phyloP scores from a whole-genome alignment of 1,140 invertebrate species.

The Philaenus spumarius region DNA sequence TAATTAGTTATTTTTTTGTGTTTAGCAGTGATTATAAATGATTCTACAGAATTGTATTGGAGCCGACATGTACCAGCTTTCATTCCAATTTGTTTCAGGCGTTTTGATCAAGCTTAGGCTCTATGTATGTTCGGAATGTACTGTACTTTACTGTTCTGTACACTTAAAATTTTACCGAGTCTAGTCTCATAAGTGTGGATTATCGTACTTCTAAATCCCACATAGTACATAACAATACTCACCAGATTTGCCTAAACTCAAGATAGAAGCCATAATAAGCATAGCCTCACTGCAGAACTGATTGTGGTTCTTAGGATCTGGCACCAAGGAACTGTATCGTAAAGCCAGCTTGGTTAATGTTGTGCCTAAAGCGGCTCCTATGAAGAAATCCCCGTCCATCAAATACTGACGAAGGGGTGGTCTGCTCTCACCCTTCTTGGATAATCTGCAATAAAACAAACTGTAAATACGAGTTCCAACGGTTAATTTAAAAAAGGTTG shows the following conservation, averaged over 20 bases:
- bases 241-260: constrained; percentile 67
- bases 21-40: no score
- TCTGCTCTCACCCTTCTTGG: constrained; percentile 56
- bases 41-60: no score
- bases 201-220: neutral
- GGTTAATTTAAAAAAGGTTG: no score
- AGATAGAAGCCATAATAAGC: constrained; percentile 62
- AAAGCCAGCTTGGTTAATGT: constrained; percentile 87
- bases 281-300: constrained; percentile 70
- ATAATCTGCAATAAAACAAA: constrained; percentile 19
- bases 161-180: neutral
- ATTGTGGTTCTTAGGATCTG: constrained; percentile 52
- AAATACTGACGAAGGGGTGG: constrained; percentile 82
- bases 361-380: constrained; percentile 85
- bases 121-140: no score
- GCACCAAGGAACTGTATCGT: constrained; percentile 52
- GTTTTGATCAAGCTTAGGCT: no score
- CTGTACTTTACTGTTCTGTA: neutral
- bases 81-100: no score
- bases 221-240: constrained; percentile 23
- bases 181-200: neutral
- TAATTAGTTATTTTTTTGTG: no score
- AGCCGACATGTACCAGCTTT: no score
- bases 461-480: no score
- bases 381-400: constrained; percentile 94